Percentiles rank a stretch among this genome's conserved stretches.
These are phyloP conservation scores for Todiramphus saurophagus DNA, from an alignment of 2,113 vertebrate genomes.

Conservation along the genomic window DNA sequence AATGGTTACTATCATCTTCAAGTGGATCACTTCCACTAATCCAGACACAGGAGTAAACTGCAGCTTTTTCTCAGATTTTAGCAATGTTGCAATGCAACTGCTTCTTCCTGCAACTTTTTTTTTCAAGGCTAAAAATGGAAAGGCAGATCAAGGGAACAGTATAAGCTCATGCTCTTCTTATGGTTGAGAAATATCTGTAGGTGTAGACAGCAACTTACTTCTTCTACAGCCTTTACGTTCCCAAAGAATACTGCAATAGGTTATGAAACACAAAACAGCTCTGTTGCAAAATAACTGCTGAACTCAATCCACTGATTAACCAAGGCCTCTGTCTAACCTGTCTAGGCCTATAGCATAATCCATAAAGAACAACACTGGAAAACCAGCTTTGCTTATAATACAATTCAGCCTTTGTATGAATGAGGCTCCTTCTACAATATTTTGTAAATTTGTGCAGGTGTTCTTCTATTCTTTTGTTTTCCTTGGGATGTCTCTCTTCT, in stretches of 20 bases:
- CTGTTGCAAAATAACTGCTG: neutral
- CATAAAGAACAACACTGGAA: neutral
- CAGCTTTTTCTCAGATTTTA: neutral
- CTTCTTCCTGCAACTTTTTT: neutral
- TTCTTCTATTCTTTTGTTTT: neutral
- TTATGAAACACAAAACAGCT: neutral
- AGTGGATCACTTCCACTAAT: neutral
- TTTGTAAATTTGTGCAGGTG: neutral
- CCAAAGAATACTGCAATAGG: neutral
- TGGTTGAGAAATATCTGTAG: neutral
- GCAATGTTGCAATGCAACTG: neutral
- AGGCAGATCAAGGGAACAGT: neutral
- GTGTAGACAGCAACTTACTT: neutral
- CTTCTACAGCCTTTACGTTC: neutral
- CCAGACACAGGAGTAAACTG: neutral
- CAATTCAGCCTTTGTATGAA: neutral
- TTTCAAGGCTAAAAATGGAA: neutral
- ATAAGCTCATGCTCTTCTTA: neutral
- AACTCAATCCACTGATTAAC: neutral
- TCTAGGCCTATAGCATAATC: neutral
- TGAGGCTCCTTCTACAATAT: neutral
- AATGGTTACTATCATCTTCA: neutral
- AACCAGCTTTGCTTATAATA: neutral
- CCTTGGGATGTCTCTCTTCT: neutral
- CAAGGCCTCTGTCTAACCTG: neutral